phyloP scores from a whole-genome alignment of 2,113 vertebrate species.

The Pogona vitticeps region DNA sequence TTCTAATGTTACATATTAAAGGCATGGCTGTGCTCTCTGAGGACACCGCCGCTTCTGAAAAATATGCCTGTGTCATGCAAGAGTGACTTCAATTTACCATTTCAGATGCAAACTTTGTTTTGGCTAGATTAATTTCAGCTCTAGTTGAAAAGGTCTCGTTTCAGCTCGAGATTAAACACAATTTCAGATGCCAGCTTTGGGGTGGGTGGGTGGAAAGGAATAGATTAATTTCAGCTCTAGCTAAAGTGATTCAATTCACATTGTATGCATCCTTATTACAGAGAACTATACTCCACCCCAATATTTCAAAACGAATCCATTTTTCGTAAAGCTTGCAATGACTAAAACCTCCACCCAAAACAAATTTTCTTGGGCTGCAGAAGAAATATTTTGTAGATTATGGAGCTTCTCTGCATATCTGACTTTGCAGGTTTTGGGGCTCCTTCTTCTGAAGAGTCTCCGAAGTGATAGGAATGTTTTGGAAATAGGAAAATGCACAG shows the following conservation, averaged over 20 bases:
- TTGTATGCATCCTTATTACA: neutral
- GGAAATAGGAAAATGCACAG: neutral
- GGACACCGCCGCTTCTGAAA: neutral
- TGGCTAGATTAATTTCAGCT: slow-evolving; percentile 13
- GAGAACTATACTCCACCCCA: neutral
- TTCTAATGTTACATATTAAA: neutral
- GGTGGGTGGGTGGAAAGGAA: neutral
- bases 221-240: neutral
- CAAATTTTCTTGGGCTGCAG: neutral
- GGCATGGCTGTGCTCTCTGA: neutral
- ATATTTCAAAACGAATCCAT: neutral
- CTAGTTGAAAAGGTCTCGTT: neutral
- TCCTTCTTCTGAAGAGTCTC: neutral
- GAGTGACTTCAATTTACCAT: neutral
- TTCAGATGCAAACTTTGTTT: slow-evolving; percentile 11
- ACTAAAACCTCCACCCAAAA: neutral
- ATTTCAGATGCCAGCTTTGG: neutral
- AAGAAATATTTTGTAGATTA: neutral
- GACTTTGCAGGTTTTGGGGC: neutral
- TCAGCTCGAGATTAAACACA: slow-evolving; percentile 1
- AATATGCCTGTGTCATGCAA: neutral
- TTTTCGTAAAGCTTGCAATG: neutral
- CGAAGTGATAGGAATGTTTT: neutral
- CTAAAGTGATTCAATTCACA: neutral
- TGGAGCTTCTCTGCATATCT: neutral